Evolutionary conservation across 2,888 invertebrate species (phyloP).

Genomic region (Scaptomyza cyrtandrae): DNA sequence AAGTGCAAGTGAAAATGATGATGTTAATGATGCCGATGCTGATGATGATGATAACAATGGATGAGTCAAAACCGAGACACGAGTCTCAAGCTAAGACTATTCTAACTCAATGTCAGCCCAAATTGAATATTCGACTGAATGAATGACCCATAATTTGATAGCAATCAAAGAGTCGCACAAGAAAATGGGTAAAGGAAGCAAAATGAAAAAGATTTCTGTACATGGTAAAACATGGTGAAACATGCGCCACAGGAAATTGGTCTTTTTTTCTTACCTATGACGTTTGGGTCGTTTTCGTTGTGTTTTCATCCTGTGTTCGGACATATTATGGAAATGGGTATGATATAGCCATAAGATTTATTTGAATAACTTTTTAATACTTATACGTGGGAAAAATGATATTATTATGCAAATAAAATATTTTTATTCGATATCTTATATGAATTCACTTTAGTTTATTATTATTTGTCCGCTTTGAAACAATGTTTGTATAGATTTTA

Average conservation of each 20-base stretch:
- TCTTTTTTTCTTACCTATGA: constrained; percentile 27
- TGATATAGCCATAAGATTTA: neutral
- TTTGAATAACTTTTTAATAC: no score
- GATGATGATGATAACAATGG: constrained; percentile 9
- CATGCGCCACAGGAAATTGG: constrained; percentile 60
- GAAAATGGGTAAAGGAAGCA: neutral
- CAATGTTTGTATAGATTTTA: neutral
- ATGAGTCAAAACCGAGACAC: neutral
- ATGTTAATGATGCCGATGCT: constrained; percentile 5
- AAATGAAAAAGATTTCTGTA: neutral
- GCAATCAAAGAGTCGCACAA: constrained; percentile 43
- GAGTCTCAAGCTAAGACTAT: neutral
- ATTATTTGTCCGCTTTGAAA: neutral
- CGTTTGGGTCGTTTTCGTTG: constrained; percentile 11
- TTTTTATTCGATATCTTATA: no score
- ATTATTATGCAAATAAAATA: no score
- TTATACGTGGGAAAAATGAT: no score
- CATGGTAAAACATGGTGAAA: constrained; percentile 36
- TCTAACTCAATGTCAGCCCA: constrained; percentile 22
- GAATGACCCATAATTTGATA: constrained; percentile 51
- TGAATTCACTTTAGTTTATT: neutral
- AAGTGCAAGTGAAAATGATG: constrained; percentile 24
- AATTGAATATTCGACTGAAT: constrained; percentile 32
- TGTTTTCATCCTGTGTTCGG: constrained; percentile 15
- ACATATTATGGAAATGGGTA: neutral